phyloP scores from a whole-genome alignment of 2,888 invertebrate species.

The Cryptocheilus praepositus region DNA sequence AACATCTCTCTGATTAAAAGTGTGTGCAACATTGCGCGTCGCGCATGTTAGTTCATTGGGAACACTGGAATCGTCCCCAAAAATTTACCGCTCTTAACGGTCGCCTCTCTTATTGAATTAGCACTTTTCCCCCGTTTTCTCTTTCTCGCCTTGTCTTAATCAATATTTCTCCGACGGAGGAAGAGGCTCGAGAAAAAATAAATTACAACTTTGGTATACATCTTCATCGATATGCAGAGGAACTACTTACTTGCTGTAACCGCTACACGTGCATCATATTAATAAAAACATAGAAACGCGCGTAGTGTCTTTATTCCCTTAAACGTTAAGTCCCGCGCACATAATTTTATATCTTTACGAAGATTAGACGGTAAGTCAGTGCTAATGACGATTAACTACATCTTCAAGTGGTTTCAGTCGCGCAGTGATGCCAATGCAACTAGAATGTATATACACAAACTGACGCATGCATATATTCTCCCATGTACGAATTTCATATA shows the following conservation, averaged over 20 bases:
- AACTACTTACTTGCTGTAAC: not conserved
- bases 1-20: no score
- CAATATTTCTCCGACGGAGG: no score
- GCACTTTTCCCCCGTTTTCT: not conserved
- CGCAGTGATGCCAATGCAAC: not conserved
- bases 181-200: not conserved
- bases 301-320: no score
- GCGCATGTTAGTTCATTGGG: no score
- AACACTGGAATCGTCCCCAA: no score
- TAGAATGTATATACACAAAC: not conserved
- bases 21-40: no score
- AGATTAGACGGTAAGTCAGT: not conserved
- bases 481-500: no score
- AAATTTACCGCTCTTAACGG: not conserved
- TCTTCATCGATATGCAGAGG: constrained; percentile 1
- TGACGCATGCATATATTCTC: not conserved
- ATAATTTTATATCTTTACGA: no score
- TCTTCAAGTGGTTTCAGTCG: constrained; percentile 23
- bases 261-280: not conserved
- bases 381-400: constrained; percentile 34
- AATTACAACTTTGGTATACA: not conserved
- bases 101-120: constrained; percentile 5
- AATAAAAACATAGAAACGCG: no score
- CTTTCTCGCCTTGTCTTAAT: not conserved
- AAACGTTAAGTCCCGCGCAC: no score